These are phyloP conservation scores for Micromussa lordhowensis DNA, from an alignment of 92 coral and sea anemone genomes.

Conservation along the genomic window DNA sequence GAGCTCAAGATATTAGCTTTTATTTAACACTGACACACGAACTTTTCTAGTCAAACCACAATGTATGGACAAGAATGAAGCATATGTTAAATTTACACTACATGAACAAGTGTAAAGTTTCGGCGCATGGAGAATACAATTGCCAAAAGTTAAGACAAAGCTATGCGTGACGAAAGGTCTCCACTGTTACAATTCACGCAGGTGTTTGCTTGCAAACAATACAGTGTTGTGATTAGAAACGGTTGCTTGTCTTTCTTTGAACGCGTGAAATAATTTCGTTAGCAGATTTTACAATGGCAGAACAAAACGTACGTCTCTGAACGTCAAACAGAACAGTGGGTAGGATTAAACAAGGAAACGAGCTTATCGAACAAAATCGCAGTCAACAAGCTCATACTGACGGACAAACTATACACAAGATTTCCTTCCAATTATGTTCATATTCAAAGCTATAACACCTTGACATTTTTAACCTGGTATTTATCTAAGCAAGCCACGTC, in stretches of 20 bases:
- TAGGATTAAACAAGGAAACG: neutral
- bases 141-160: neutral
- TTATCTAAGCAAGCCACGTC: neutral
- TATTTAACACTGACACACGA: neutral
- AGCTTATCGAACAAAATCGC: neutral
- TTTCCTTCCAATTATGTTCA: neutral
- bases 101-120: neutral
- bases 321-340: neutral
- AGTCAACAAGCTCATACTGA: neutral
- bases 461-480: neutral
- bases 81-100: neutral
- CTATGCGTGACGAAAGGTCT: neutral
- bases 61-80: neutral
- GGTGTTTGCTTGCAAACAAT: neutral
- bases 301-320: neutral
- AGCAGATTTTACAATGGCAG: neutral
- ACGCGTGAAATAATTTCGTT: neutral
- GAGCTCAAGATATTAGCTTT: neutral
- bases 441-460: neutral
- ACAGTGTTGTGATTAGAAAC: neutral
- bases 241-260: neutral
- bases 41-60: neutral
- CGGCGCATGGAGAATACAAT: neutral
- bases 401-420: neutral
- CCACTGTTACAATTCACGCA: neutral